These are phyloP conservation scores for Neosilurus hyrtlii DNA, from an alignment of 2,797 vertebrate species.

Conservation along the genomic window DNA sequence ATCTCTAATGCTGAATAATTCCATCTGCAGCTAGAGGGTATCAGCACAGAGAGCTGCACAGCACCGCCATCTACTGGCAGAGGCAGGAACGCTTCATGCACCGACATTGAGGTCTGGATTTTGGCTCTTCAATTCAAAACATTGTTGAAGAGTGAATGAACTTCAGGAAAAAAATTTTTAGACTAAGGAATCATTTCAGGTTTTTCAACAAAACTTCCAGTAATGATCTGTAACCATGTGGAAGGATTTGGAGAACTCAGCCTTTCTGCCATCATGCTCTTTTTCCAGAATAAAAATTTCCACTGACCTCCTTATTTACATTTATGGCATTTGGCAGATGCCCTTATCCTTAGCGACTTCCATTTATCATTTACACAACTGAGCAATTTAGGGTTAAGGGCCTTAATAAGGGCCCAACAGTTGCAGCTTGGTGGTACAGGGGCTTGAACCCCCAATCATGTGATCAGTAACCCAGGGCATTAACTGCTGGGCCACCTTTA, in stretches of 20 bases:
- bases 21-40: constrained; percentile 29
- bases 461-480: too few species aligned
- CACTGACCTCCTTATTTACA: not conserved
- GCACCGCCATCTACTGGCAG: constrained; percentile 59
- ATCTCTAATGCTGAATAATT: constrained; percentile 35
- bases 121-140: not conserved
- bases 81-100: constrained; percentile 42
- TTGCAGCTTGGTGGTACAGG: too few species aligned
- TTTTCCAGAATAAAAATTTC: not conserved
- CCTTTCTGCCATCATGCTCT: not conserved
- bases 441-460: too few species aligned
- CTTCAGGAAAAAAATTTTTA: too few species aligned
- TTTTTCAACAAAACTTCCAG: not conserved
- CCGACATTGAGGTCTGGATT: not conserved
- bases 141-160: not conserved
- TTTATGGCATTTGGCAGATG: too few species aligned
- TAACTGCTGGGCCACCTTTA: too few species aligned
- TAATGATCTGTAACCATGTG: not conserved
- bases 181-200: not conserved
- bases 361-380: too few species aligned
- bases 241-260: not conserved
- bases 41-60: constrained; percentile 46
- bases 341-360: too few species aligned
- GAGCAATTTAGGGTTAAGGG: too few species aligned
- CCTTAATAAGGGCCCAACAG: too few species aligned